Base-by-base conservation (phyloP, 1,140 invertebrate genomes). In the Dreissena rostriformis region DNA sequence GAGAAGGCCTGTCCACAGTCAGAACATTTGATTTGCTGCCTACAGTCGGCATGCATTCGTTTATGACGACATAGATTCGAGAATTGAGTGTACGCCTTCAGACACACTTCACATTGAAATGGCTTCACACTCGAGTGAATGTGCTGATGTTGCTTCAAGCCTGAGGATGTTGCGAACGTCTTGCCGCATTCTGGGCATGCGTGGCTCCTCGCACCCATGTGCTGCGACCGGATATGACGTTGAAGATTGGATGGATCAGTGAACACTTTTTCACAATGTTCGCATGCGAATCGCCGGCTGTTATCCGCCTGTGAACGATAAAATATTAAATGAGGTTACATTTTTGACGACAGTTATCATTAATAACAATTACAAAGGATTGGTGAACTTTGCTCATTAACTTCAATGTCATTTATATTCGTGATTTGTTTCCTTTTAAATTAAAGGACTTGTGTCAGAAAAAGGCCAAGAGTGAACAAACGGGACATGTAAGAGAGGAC, bases 21-120 rank as follows among this genome's bases (percentile, higher is more conserved):
- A 87, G 95, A 95, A 94, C 98, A 99, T 94, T 98, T 94, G 73
- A 93, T 93, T 85, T 94, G 93, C 80, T 93, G 93, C 0, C 93
- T 91, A 87, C 94, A 95, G 90, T 97, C 96, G 19, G 96, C 96
- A 94, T 99, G 99, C 97, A 99, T 99, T 84, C 99, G 97, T 92
- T 99, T 99, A 94, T 99, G 99, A 24, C 99, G 96, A 92, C 99
- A 99, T 87, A 99, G 95, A 93, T 99, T 99, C 17, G 98, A 99
- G 93, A 99, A 99, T 94, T 99, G 99, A 0, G 99, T 99, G 94
- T 99, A 99, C 1, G 98, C 96, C 95, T 98, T 96, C 81, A 96
- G 96, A 93, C 94, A 94, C 49, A 93, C 93, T 87, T 94, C 93
- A 87, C 95, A 95, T 94, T 97, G 96, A 93, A 99, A 99, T 4